Evolutionary conservation across 1,140 invertebrate species (phyloP), one percentile per base, ranked within the genome.

Genomic region (Coboldia fuscipes): DNA sequence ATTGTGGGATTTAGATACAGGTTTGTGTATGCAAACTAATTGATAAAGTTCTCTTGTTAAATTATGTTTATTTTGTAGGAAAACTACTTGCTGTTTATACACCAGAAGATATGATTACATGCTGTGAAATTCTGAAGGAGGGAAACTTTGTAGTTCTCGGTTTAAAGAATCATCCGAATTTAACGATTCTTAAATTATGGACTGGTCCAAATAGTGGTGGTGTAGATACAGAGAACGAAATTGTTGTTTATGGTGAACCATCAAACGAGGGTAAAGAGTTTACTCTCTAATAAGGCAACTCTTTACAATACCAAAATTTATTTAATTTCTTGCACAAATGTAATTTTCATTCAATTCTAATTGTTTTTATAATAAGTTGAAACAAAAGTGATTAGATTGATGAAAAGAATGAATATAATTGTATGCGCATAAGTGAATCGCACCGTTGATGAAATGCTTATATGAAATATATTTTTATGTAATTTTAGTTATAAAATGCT

Each of bases 1-100:
- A 27, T 60, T 83, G 8, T 85, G 80, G 81, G 72, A 84, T 51
- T 45, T 83, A 6, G 66, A 67, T 42, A 67, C 70, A 46, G 80
- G 80, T 80, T 54, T 41, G 30, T 10, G 12, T 3, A 19, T 21
- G n/a, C 10, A 22, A 20, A 22, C 18, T 28, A 13, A 30, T 12
- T 12, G 1, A 6, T 35, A 15, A 23, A 33, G 9, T 17, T 7
- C 13, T 27, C n/a, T n/a, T n/a, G n/a, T 9, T 13, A 37, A 29
- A 19, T 19, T 24, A 21, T 15, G 17, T 26, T 26, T 34, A 15
- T 18, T 45, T 45, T 43, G 37, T 53, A 81, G 80, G 76, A 15
- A 66, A 69, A 44, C 62, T 79, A 19, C 59, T 85, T 42, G 70
- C 80, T 17, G 75, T 81, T 26, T 54, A 10, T 78, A 80, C 60